Conservation (phyloP, 1,140 invertebrate genomes). For the Drosophila arizonae region DNA sequence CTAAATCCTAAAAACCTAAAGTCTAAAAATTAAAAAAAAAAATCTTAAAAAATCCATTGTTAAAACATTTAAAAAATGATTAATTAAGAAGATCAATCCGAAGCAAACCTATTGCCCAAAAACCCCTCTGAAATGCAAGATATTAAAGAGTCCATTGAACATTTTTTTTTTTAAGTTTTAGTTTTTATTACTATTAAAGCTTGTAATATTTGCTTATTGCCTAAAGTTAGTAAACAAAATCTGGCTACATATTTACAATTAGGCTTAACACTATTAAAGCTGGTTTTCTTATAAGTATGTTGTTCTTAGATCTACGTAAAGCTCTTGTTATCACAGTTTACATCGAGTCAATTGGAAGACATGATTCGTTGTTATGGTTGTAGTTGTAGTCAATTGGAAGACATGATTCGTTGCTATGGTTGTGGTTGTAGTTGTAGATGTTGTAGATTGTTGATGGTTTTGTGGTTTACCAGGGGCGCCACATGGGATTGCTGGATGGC, state of each 20-base stretch:
- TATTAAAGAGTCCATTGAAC: not conserved
- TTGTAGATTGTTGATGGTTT: conserved; percentile 26
- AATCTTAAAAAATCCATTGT: too few relatives aligned
- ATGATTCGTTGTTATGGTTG: conserved; percentile 57
- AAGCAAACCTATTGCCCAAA: too few relatives aligned
- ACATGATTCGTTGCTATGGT: conserved; percentile 63
- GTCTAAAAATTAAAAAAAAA: too few relatives aligned
- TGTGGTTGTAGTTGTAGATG: conserved; percentile 15
- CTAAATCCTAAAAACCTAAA: too few relatives aligned
- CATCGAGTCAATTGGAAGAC: conserved; percentile 71
- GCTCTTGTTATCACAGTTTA: conserved; percentile 68
- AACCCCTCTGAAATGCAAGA: not conserved
- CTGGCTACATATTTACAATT: conserved; percentile 9
- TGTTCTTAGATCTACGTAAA: conserved; percentile 55
- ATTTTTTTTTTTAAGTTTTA: conserved; percentile 37
- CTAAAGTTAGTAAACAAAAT: conserved; percentile 37
- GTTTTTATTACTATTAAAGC: conserved; percentile 72
- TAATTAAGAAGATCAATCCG: too few relatives aligned
- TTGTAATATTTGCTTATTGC: conserved; percentile 41
- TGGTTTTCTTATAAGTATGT: conserved; percentile 19
- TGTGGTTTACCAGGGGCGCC: conserved; percentile 87
- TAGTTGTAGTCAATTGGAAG: conserved; percentile 59
- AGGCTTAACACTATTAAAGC: conserved; percentile 53
- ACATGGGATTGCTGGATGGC: conserved; percentile 84
- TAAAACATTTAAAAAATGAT: too few relatives aligned